These are phyloP conservation scores for Mantis religiosa DNA, from an alignment of 2,888 invertebrate genomes.

Conservation along the genomic window DNA sequence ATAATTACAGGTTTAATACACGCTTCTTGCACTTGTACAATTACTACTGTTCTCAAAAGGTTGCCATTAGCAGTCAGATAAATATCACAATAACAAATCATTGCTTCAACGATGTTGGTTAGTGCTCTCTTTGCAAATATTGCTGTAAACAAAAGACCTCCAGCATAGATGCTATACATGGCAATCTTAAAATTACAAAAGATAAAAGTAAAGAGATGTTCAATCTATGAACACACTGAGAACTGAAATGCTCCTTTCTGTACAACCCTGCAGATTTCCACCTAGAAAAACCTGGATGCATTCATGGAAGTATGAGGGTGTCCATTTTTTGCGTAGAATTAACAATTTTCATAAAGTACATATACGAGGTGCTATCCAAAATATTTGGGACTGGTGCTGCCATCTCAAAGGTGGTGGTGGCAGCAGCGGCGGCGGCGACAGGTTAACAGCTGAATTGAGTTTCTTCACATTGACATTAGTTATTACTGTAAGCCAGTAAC, in stretches of 20 bases:
- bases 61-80: not conserved
- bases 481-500: too few species aligned
- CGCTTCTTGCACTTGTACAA: not conserved
- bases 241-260: not conserved
- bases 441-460: too few species aligned
- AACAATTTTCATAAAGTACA: too few species aligned
- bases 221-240: not conserved
- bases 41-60: not conserved
- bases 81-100: not conserved
- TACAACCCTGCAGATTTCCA: not conserved
- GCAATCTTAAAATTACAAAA: not conserved
- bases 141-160: too few species aligned
- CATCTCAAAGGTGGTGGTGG: too few species aligned
- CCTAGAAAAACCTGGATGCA: not conserved
- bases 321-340: not conserved
- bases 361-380: too few species aligned
- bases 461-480: too few species aligned
- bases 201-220: not conserved
- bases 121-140: not conserved
- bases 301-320: not conserved
- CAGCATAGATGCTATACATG: not conserved
- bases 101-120: not conserved
- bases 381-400: too few species aligned
- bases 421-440: too few species aligned
- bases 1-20: not conserved